A percentile compares a stretch with the other conserved stretches of the same genome.
Evolutionary conservation across 2,888 invertebrate genomes (phyloP).

Genomic region (Myathropa florea): DNA sequence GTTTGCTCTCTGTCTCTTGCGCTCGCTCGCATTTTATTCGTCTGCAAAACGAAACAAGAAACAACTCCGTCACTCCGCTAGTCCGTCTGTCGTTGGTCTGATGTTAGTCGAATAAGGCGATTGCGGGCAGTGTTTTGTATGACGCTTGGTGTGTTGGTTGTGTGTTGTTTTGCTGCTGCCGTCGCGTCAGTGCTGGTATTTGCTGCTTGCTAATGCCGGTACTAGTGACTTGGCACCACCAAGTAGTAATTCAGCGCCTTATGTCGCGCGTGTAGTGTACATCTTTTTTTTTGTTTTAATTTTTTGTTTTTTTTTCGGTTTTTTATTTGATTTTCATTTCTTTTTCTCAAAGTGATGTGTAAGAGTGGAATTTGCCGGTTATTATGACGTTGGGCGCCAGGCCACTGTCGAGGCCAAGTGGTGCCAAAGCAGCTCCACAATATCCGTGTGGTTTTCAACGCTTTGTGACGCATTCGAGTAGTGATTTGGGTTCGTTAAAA

Average conservation of each 20-base stretch:
- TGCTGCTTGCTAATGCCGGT: conserved; percentile 64
- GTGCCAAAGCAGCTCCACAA: conserved; percentile 44
- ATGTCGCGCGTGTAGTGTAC: conserved; percentile 67
- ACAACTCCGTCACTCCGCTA: neutral
- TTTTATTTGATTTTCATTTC: neutral
- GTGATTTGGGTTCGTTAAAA: conserved; percentile 55
- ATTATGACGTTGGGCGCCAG: conserved; percentile 60
- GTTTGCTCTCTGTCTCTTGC: neutral
- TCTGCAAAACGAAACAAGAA: conserved; percentile 5
- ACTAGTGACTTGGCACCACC: conserved; percentile 49
- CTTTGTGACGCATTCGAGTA: conserved; percentile 38
- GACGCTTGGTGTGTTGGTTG: conserved; percentile 71
- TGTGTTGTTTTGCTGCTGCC: conserved; percentile 54
- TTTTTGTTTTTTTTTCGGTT: conserved; percentile 13
- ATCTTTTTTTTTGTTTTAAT: conserved; percentile 12
- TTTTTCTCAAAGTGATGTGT: conserved; percentile 54
- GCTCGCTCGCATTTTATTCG: neutral
- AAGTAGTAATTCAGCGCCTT: conserved; percentile 59
- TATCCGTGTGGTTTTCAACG: conserved; percentile 31
- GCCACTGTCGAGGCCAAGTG: conserved; percentile 43
- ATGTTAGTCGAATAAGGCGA: conserved; percentile 48
- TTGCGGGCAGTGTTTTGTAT: conserved; percentile 65
- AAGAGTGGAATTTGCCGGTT: conserved; percentile 61
- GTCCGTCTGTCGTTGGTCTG: conserved; percentile 1
- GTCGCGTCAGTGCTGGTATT: conserved; percentile 70